Percentiles rank a stretch among this genome's conserved stretches.
These are phyloP conservation scores for Hiodon alosoides DNA, from an alignment of 2,113 vertebrate species.

Conservation along the genomic window DNA sequence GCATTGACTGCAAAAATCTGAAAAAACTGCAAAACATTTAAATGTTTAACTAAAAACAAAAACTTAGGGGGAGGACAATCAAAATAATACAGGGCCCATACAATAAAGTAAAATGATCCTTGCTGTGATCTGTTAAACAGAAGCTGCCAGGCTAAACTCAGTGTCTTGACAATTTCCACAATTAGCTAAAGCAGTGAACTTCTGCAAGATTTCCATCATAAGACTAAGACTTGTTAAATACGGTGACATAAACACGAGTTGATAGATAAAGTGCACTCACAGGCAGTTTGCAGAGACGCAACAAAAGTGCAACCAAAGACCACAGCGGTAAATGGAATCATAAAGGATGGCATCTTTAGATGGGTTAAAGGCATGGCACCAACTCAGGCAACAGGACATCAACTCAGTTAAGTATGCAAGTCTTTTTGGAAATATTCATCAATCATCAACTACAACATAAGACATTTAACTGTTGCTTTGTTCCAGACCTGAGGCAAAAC, in stretches of 20 bases:
- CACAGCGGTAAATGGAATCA: slow-evolving; percentile 12
- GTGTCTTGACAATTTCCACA: not conserved
- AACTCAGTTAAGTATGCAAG: not conserved
- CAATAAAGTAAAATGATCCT: not conserved
- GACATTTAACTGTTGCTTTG: not conserved
- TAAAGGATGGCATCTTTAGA: slow-evolving; percentile 6
- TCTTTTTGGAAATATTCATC: slow-evolving; percentile 3
- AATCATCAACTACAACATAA: not conserved
- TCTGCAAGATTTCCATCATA: not conserved
- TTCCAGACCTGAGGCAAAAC: not conserved
- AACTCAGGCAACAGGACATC: not conserved
- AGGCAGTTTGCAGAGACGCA: slow-evolving; percentile 20
- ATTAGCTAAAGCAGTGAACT: not conserved
- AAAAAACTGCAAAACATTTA: not conserved
- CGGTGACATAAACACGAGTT: slow-evolving; percentile 10
- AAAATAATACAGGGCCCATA: not conserved
- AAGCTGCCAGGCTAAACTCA: not conserved
- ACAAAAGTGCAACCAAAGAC: slow-evolving; percentile 3
- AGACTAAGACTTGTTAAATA: slow-evolving; percentile 3
- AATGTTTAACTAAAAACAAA: not conserved
- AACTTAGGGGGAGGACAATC: not conserved
- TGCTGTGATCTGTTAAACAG: slow-evolving; percentile 1
- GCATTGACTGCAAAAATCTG: not conserved
- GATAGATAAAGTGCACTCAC: slow-evolving; percentile 34
- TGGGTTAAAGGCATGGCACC: slow-evolving; percentile 5